Percentiles rank a stretch among this genome's conserved stretches.
phyloP scores from a whole-genome alignment of 2,113 vertebrate genomes.

The Montifringilla adamsi region DNA sequence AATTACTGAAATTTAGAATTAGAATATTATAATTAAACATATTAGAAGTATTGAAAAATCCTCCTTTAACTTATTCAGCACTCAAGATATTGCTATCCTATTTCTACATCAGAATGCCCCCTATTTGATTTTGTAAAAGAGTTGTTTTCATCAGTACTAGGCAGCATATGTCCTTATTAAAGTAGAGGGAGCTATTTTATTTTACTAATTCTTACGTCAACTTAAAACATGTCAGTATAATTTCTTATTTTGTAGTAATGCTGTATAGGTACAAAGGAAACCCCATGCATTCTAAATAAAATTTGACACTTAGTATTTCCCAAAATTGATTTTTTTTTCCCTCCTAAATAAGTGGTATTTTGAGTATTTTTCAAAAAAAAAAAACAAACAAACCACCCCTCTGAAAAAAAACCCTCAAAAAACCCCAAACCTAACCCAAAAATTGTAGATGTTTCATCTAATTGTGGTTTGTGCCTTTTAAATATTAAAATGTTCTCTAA shows the following conservation, averaged over 20 bases:
- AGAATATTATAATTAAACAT: neutral
- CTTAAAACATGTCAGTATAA: neutral
- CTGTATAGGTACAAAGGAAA: neutral
- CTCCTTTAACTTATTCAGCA: neutral
- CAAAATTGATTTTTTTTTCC: neutral
- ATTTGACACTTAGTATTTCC: neutral
- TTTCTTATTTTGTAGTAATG: neutral
- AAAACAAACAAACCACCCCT: no score
- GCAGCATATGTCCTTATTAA: neutral
- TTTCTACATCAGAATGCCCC: neutral
- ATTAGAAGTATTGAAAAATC: neutral
- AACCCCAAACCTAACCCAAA: fast-evolving
- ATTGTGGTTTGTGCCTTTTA: neutral
- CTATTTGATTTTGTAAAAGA: neutral
- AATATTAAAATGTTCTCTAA: neutral
- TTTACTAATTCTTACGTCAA: neutral
- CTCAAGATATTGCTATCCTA: neutral
- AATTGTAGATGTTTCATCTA: neutral
- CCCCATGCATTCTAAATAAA: neutral
- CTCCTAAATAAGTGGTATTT: neutral
- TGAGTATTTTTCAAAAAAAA: neutral
- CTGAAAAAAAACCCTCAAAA: neutral
- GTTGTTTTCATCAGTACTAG: neutral
- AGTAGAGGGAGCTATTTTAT: neutral
- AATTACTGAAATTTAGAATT: neutral